Base-by-base conservation (phyloP, 2,797 vertebrate species). In the Microctenopoma steveboyesi region DNA sequence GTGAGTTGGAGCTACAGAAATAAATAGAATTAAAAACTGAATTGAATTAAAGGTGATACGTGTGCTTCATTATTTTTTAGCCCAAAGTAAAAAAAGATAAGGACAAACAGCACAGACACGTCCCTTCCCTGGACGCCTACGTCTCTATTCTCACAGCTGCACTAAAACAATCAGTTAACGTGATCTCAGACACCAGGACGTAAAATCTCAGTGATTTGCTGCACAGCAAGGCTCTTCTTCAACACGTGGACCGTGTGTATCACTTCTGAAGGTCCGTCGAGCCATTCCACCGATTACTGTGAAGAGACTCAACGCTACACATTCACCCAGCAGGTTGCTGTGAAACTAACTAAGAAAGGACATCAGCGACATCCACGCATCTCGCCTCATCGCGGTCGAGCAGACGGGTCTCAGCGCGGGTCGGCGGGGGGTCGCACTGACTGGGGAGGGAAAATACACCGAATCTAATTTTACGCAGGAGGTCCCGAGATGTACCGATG, bases 331-430 rank as follows among this genome's bases (percentile, higher is more conserved):
- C 82, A 42, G 64, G 78, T 46, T 0, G 9, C 64, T 4, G 35
- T 8, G 12, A 50, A 66, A 61, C 79, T 75, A 78, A 86, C 42
- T 75, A 55, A 74, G 56, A 86, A 76, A 83, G 53, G 7, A 45
- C 54, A 68, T 81, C 27, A 50, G 61, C 6, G 7, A 33, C 7
- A 81, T 28, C 10, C 40, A 49, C 57, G 56, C 53, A 51, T 72
- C 50, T 35, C 13, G 7, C 30, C 39, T 82, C 64, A 76, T 84
- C n/a, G 10, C 7, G 22, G 47, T 40, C 9, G 11, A 57, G 50
- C 64, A 8, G 47, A 60, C 5, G 54, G 46, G 43, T 46, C 25
- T 7, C 53, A 68, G 28, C 1, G 22, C 1, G 39, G 46, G 76
- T 74, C 50, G 40, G 39, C 22, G 14, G 66, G 42, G 8, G 61